A percentile compares a stretch with the other conserved stretches of the same genome.
phyloP scores from a whole-genome alignment of 2,113 vertebrate species.

The Tringa solitaria region DNA sequence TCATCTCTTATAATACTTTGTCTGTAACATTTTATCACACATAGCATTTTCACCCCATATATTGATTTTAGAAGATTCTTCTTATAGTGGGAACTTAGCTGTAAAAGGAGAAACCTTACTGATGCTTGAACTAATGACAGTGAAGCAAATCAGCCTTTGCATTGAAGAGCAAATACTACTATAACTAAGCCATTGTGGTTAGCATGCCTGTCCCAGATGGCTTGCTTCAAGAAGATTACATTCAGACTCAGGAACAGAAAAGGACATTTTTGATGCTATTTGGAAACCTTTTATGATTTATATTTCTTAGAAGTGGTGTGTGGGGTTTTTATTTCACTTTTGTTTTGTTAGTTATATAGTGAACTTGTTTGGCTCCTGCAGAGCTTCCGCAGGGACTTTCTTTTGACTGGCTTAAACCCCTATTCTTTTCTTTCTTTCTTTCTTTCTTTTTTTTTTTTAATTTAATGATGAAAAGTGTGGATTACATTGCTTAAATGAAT shows the following conservation, averaged over 20 bases:
- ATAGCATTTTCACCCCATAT: neutral
- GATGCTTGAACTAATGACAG: constrained; percentile 7
- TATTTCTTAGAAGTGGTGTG: constrained; percentile 40
- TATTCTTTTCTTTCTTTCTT: neutral
- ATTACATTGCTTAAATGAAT: constrained; percentile 45
- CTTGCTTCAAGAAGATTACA: constrained; percentile 52
- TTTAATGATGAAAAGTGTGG: constrained; percentile 33
- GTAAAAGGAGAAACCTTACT: neutral
- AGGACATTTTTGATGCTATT: constrained; percentile 23
- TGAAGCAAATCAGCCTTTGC: constrained; percentile 28
- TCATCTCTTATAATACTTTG: neutral
- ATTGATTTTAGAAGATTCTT: constrained; percentile 37
- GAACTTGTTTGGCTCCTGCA: constrained; percentile 38
- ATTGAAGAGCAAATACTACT: constrained; percentile 12
- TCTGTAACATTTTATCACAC: constrained; percentile 6
- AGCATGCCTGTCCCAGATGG: constrained; percentile 45
- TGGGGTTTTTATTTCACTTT: constrained; percentile 17
- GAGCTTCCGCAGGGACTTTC: neutral
- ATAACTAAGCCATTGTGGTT: constrained; percentile 19
- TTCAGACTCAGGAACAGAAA: constrained; percentile 28
- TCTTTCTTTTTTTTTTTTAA: neutral
- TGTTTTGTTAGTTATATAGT: constrained; percentile 28
- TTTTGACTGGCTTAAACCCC: constrained; percentile 21
- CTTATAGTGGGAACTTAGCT: neutral
- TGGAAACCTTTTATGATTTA: constrained; percentile 48